Evolutionary conservation across 2,888 invertebrate species (phyloP), one percentile per base, ranked within the genome.

Genomic region (Carabus problematicus): DNA sequence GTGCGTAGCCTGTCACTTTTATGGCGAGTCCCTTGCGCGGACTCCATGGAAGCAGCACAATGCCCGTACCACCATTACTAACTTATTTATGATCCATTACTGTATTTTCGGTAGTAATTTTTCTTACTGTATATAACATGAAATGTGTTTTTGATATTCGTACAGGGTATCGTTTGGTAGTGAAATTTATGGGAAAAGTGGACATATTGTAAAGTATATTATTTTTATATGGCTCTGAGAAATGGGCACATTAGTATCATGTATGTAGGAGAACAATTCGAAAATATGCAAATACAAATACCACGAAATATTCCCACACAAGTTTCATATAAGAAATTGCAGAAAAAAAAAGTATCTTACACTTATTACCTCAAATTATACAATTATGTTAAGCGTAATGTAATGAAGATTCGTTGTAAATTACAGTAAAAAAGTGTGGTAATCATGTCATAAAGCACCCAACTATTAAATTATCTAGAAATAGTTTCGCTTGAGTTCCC

Each of bases 41-140:
- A 12, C 56, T 19, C 56, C 29, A 39, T 12, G 54, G 40, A n/a
- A 19, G 19, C 40, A 19, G 19, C 40, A 66, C 66, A 66, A 66
- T 66, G 41, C 12, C 52, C 60, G 12, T 59, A 39, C 54, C 52
- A 52, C 67, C 39, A 67, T 67, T 60, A 67, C 67, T 43, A 43
- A 67, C 42, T 60, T 67, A 67, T 67, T 67, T 67, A 67, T 67
- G 49, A 58, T 52, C 67, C 67, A 67, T 67, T 67, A 67, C 67
- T 67, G 67, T 67, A 67, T 67, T 67, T 59, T 67, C 67, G 67
- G 67, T 67, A 60, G 67, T 67, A 67, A 67, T 59, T 67, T 67
- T 60, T 67, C 67, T 66, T 59, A 66, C n/a, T n/a, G 58, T 56
- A 41, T 66, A 66, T 66, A 66, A 66, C 58, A 56, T 45, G 58